Conservation (phyloP, 2,888 invertebrate genomes). For the Lasioglossum lativentre region DNA sequence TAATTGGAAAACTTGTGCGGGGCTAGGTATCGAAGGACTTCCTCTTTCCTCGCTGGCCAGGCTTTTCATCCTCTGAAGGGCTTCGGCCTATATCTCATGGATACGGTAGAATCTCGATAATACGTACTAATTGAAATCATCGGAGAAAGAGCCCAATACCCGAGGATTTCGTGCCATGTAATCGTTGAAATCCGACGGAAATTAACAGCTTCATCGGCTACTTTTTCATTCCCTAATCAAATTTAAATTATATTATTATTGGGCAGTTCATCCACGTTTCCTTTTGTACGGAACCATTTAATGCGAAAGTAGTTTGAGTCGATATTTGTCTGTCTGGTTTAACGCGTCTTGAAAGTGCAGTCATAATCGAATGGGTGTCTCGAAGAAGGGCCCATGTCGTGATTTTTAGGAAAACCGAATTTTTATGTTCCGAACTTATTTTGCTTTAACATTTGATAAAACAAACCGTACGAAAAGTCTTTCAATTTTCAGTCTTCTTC, state of each 20-base stretch:
- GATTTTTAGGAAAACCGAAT: too few relatives aligned
- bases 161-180: not conserved
- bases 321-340: too few relatives aligned
- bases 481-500: too few relatives aligned
- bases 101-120: constrained; percentile 11
- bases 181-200: not conserved
- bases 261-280: not conserved
- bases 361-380: too few relatives aligned
- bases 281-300: too few relatives aligned
- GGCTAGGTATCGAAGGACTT: constrained; percentile 38
- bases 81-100: constrained; percentile 35
- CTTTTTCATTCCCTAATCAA: not conserved
- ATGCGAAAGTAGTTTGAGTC: too few relatives aligned
- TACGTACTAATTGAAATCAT: constrained; percentile 18
- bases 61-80: constrained; percentile 37
- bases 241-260: not conserved
- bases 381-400: too few relatives aligned
- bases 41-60: constrained; percentile 20
- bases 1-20: constrained; percentile 60
- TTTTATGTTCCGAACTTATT: too few relatives aligned
- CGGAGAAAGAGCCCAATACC: not conserved
- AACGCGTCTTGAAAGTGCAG: too few relatives aligned
- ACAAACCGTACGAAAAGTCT: too few relatives aligned
- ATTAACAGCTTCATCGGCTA: not conserved
- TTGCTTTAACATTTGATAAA: too few relatives aligned